These are phyloP conservation scores for Ornithoptera priamus DNA, from an alignment of 2,888 invertebrate species.

Conservation along the genomic window DNA sequence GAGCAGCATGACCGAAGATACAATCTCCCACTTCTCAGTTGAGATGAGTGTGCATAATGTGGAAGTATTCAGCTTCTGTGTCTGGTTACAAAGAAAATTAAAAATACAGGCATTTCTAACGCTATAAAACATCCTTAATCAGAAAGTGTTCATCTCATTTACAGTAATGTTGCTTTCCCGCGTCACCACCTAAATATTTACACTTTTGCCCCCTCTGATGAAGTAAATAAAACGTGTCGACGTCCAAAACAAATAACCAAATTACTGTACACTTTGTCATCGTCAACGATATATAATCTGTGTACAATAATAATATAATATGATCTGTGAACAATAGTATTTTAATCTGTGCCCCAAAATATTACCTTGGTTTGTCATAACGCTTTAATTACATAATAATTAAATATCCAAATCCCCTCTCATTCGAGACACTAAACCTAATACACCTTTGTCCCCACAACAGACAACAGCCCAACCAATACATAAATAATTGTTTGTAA, in stretches of 20 bases:
- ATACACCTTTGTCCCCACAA: background rate
- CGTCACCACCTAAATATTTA: background rate
- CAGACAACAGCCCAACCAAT: background rate
- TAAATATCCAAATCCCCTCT: background rate
- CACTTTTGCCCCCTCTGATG: background rate
- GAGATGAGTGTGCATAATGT: no score
- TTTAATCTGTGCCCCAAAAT: background rate
- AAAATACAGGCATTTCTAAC: no score
- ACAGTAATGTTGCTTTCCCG: no score
- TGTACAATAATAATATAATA: slow-evolving; percentile 1
- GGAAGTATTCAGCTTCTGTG: no score
- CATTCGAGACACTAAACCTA: background rate
- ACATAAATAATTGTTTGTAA: background rate
- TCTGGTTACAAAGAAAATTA: no score
- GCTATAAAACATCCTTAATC: no score
- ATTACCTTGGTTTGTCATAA: slow-evolving; percentile 4
- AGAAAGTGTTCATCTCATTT: no score
- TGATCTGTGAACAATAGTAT: background rate
- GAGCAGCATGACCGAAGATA: no score
- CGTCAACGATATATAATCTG: slow-evolving; percentile 3
- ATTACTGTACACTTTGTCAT: slow-evolving; percentile 1
- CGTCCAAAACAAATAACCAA: background rate
- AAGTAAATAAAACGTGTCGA: background rate
- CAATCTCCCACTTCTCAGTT: no score
- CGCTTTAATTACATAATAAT: background rate